Evolutionary conservation across 2,113 vertebrate species (phyloP).

Genomic region (Oryzias javanicus): DNA sequence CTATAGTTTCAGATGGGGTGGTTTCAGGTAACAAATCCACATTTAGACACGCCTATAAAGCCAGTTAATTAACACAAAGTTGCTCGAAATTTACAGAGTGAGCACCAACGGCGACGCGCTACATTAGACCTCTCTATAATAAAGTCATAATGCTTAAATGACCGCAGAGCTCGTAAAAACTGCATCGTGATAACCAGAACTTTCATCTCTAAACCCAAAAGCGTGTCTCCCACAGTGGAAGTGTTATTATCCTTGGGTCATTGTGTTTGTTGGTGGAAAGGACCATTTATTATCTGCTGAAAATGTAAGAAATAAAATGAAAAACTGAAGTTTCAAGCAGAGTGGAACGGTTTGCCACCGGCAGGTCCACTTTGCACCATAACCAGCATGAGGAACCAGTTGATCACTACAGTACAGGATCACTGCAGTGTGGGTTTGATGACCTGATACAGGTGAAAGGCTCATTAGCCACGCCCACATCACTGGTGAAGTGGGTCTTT

Average conservation of each 20-base stretch:
- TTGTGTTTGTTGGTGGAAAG: slow-evolving; percentile 2
- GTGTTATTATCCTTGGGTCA: neutral
- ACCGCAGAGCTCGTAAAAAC: neutral
- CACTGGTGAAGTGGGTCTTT: too few species aligned
- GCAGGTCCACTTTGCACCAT: too few species aligned
- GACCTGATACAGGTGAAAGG: too few species aligned
- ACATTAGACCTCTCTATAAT: neutral
- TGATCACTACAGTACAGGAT: too few species aligned
- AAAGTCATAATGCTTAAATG: neutral
- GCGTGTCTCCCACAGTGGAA: neutral
- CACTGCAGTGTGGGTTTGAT: too few species aligned
- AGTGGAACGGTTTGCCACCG: too few species aligned
- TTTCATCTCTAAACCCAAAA: slow-evolving; percentile 3
- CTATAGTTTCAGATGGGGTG: too few species aligned
- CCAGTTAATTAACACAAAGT: neutral
- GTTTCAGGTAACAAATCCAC: neutral
- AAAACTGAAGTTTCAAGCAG: too few species aligned
- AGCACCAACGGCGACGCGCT: neutral
- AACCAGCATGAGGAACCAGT: too few species aligned
- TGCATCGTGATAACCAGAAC: slow-evolving; percentile 7
- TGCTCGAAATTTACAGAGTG: neutral
- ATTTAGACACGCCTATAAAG: neutral
- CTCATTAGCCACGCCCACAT: too few species aligned
- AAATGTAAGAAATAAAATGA: too few species aligned
- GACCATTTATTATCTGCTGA: too few species aligned